phyloP scores from a whole-genome alignment of 2,113 vertebrate genomes.

The Neolamprologus longior region DNA sequence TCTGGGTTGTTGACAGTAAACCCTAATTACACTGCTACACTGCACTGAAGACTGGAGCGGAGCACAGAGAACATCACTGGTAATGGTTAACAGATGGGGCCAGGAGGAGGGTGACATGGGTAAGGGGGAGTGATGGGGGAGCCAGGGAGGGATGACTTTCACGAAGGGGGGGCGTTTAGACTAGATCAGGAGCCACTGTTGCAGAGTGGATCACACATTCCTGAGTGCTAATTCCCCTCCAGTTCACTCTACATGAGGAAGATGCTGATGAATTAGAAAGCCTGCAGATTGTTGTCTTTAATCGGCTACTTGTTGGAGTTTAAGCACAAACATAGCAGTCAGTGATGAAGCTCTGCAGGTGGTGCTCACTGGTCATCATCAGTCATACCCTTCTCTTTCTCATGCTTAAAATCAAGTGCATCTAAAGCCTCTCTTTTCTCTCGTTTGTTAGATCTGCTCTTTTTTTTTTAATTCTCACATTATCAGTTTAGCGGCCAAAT shows the following conservation, averaged over 20 bases:
- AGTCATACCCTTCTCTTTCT: background rate
- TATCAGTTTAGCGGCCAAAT: background rate
- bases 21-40: slow-evolving; percentile 63
- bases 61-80: slow-evolving; percentile 38
- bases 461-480: background rate
- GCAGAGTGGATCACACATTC: background rate
- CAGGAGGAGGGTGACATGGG: background rate
- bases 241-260: background rate
- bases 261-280: background rate
- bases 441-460: background rate
- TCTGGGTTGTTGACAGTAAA: slow-evolving; percentile 67
- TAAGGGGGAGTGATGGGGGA: background rate
- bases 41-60: slow-evolving; percentile 31
- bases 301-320: background rate
- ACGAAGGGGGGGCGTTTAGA: background rate
- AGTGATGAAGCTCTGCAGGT: background rate
- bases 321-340: background rate
- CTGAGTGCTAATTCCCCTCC: background rate
- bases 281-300: background rate
- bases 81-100: slow-evolving; percentile 69
- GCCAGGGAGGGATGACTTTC: slow-evolving; percentile 7
- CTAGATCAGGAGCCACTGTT: background rate
- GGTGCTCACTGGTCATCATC: background rate
- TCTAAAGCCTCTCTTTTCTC: background rate
- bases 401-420: background rate